phyloP scores from a whole-genome alignment of 2,797 vertebrate species.

The Poeciliopsis turneri region DNA sequence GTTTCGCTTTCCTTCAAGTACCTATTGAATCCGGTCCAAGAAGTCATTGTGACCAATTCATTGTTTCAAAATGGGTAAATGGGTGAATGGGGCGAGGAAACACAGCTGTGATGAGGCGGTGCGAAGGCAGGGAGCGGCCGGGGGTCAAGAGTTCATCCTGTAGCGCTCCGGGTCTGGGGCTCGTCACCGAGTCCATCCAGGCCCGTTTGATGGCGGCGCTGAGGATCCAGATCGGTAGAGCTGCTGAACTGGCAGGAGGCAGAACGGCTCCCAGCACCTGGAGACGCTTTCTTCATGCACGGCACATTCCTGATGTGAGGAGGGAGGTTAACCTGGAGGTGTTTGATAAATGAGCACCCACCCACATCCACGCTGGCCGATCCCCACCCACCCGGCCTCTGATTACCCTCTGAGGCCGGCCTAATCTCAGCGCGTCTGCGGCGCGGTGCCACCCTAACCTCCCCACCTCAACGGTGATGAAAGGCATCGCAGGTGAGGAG shows the following conservation, averaged over 20 bases:
- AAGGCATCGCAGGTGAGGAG: constrained; percentile 67
- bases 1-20: constrained; percentile 65
- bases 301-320: constrained; percentile 43
- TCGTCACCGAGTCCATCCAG: constrained; percentile 40
- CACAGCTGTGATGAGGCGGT: constrained; percentile 37
- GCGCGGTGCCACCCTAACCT: constrained; percentile 29
- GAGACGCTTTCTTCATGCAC: constrained; percentile 37
- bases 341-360: constrained; percentile 65
- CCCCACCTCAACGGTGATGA: constrained; percentile 42
- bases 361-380: constrained; percentile 39
- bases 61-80: constrained; percentile 74
- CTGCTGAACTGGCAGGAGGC: constrained; percentile 60
- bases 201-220: constrained; percentile 67
- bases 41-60: constrained; percentile 70
- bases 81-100: constrained; percentile 61
- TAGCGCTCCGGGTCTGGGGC: constrained; percentile 39
- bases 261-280: constrained; percentile 31
- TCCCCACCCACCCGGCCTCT: constrained; percentile 43
- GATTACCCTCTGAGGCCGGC: constrained; percentile 60
- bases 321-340: constrained; percentile 50
- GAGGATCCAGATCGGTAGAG: constrained; percentile 64
- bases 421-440: constrained; percentile 39
- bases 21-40: constrained; percentile 73
- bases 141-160: constrained; percentile 66
- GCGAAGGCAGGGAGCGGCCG: constrained; percentile 17